phyloP scores from a whole-genome alignment of 2,888 invertebrate species.

The Brenthis hecate region DNA sequence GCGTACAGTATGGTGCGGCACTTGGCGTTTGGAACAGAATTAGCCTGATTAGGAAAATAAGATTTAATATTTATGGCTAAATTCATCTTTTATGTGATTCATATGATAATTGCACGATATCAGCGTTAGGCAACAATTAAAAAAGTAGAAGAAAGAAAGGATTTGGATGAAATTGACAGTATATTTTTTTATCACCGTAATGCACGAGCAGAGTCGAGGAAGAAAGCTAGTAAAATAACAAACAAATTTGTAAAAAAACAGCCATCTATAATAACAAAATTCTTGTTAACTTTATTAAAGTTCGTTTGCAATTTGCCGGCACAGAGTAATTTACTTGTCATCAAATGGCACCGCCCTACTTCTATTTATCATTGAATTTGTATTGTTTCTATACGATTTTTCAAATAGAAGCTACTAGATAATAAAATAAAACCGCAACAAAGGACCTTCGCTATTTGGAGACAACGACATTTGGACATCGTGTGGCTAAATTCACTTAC shows the following conservation, averaged over 20 bases:
- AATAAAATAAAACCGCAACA: conserved; percentile 35
- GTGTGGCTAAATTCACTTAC: conserved; percentile 34
- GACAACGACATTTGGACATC: conserved; percentile 36
- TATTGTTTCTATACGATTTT: conserved; percentile 18
- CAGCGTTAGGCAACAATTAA: too few species aligned
- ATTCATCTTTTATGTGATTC: too few species aligned
- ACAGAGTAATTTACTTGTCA: conserved; percentile 22
- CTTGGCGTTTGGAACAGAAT: too few species aligned
- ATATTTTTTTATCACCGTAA: not conserved
- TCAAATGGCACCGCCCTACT: conserved; percentile 15
- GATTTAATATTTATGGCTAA: too few species aligned
- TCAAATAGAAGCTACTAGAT: conserved; percentile 21
- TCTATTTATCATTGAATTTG: conserved; percentile 24
- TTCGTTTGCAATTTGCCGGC: conserved; percentile 19
- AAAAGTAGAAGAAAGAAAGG: too few species aligned
- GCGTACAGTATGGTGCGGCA: too few species aligned
- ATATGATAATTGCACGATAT: too few species aligned
- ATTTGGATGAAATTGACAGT: too few species aligned
- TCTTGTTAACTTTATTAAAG: conserved; percentile 7
- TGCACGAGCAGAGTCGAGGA: not conserved
- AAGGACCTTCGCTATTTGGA: conserved; percentile 32
- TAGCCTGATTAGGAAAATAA: too few species aligned
- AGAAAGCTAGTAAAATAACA: not conserved
- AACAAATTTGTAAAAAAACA: not conserved
- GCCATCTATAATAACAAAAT: not conserved